Percentiles rank a stretch among this genome's conserved stretches.
Evolutionary conservation across 2,888 invertebrate species (phyloP).

Genomic region (Platycheirus rosarum): DNA sequence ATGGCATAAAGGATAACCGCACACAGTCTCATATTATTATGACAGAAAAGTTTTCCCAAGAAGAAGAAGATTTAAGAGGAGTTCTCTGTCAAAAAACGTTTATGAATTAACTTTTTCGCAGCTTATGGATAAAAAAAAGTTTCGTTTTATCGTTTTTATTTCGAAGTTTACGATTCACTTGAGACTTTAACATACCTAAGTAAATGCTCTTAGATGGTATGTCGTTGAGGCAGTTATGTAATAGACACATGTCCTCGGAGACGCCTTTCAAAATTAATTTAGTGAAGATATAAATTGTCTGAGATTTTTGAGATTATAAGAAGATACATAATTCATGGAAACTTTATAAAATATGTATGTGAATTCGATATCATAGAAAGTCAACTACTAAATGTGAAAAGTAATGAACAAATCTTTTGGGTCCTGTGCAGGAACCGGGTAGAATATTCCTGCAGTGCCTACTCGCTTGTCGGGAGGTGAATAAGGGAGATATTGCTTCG

Average conservation of each 20-base stretch:
- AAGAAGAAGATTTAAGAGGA: slow-evolving; percentile 45
- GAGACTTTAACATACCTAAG: slow-evolving; percentile 40
- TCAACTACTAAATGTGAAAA: too few species aligned
- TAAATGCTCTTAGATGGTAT: neutral
- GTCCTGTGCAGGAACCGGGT: too few species aligned
- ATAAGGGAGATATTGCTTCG: too few species aligned
- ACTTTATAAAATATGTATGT: neutral
- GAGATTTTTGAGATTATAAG: slow-evolving; percentile 25
- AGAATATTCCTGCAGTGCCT: too few species aligned
- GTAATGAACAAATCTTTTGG: too few species aligned
- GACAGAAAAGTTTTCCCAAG: slow-evolving; percentile 58
- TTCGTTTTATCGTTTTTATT: slow-evolving; percentile 37
- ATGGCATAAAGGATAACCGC: slow-evolving; percentile 55
- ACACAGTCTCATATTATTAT: slow-evolving; percentile 65
- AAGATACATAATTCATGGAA: neutral
- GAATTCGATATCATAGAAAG: neutral
- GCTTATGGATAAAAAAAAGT: slow-evolving; percentile 44
- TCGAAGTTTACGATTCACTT: slow-evolving; percentile 67
- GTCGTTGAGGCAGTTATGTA: slow-evolving; percentile 40
- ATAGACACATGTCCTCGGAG: slow-evolving; percentile 65
- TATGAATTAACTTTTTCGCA: slow-evolving; percentile 57
- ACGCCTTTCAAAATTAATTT: slow-evolving; percentile 62
- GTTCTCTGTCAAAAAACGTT: slow-evolving; percentile 53
- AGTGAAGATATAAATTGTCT: slow-evolving; percentile 28
- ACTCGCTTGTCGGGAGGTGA: too few species aligned